phyloP scores from a whole-genome alignment of 1,140 invertebrate genomes.

The Trissolcus basalis region DNA sequence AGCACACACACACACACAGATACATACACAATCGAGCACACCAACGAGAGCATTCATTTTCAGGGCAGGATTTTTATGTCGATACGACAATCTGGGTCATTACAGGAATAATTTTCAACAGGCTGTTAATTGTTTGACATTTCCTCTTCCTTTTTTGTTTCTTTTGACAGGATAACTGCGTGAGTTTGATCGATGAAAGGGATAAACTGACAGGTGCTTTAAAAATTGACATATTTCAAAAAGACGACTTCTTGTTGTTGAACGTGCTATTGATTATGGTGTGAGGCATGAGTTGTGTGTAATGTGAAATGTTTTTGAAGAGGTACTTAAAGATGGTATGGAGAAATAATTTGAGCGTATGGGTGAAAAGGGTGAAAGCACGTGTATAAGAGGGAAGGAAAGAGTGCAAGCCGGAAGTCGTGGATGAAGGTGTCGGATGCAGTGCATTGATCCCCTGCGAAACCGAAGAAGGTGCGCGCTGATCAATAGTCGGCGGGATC shows the following conservation, averaged over 20 bases:
- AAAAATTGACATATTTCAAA: too few species aligned
- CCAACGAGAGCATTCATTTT: slow-evolving; percentile 13
- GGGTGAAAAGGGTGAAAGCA: background rate
- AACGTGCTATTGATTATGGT: too few species aligned
- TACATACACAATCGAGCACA: background rate
- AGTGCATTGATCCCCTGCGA: slow-evolving; percentile 18
- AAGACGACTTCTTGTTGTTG: too few species aligned
- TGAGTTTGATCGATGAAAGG: too few species aligned
- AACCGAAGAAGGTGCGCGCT: slow-evolving; percentile 14
- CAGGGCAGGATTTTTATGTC: slow-evolving; percentile 38
- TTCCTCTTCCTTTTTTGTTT: background rate
- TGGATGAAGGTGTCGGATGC: background rate
- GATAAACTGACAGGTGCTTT: too few species aligned
- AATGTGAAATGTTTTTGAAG: too few species aligned
- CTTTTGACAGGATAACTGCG: too few species aligned
- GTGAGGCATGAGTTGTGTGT: too few species aligned
- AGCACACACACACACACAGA: slow-evolving; percentile 2
- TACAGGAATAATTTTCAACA: slow-evolving; percentile 21
- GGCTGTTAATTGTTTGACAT: slow-evolving; percentile 19
- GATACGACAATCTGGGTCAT: slow-evolving; percentile 44
- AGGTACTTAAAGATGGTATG: too few species aligned
- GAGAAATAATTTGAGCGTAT: too few species aligned
- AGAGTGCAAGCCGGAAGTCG: slow-evolving; percentile 13
- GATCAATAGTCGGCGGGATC: slow-evolving; percentile 12
- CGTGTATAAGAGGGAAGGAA: background rate